phyloP scores from a whole-genome alignment of 2,797 vertebrate genomes.

The Ptychobarbus kaznakovi region DNA sequence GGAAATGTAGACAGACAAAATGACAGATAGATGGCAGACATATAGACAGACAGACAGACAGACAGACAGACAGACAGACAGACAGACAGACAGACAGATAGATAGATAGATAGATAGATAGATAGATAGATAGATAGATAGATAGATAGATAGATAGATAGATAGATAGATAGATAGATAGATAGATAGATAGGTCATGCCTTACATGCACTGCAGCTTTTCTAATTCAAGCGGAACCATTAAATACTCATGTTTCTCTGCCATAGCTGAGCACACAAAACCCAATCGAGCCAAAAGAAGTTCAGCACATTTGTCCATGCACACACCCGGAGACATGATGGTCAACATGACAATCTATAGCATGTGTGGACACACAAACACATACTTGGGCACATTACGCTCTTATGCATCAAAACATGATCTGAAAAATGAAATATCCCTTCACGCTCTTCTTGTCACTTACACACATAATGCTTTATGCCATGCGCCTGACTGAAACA shows the following conservation, averaged over 20 bases:
- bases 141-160: background rate
- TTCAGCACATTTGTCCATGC: slow-evolving; percentile 36
- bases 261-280: slow-evolving; percentile 23
- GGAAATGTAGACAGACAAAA: background rate
- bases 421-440: slow-evolving; percentile 12
- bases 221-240: slow-evolving; percentile 10
- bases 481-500: slow-evolving; percentile 32
- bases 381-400: background rate
- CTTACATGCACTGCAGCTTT: slow-evolving; percentile 32
- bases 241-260: background rate
- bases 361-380: slow-evolving; percentile 19
- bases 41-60: background rate
- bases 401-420: slow-evolving; percentile 6
- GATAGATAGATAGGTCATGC: slow-evolving; percentile 17
- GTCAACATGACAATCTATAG: background rate
- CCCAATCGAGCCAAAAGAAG: slow-evolving; percentile 29
- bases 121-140: background rate
- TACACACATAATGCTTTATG: slow-evolving; percentile 12
- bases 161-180: background rate
- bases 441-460: background rate
- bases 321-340: background rate
- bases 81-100: background rate
- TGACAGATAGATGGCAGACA: background rate
- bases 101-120: background rate
- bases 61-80: background rate